Evolutionary conservation across 2,113 vertebrate genomes (phyloP), one percentile per base, ranked within the genome.

Genomic region (Prionailurus viverrinus): DNA sequence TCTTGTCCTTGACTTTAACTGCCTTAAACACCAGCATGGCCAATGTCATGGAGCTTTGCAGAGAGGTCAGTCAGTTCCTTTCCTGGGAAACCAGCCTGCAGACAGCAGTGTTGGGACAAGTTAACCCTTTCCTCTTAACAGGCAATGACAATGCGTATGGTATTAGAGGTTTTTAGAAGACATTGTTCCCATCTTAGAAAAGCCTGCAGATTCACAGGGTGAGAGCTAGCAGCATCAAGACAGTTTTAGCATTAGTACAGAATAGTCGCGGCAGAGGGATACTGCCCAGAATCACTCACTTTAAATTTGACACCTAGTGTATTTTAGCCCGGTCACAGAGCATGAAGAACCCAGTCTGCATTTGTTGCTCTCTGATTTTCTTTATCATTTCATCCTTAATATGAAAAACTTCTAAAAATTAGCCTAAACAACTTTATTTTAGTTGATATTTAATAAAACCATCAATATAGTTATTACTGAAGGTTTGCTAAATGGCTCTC

Each of bases 351-450:
- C n/a, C 58, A 63, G 45, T 55, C 23, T 68, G 8, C 6, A 63
- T 89, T 61, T 45, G 13, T 69, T 25, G 15, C 61, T 86, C 69
- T 90, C 68, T 74, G 80, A 76, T 95, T 90, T 84, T 53, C 51
- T 86, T 80, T 78, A 85, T 11, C 15, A 94, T 89, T 89, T 84
- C 33, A 53, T 31, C 58, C 53, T 85, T 78, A 71, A 76, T 39
- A 55, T 31, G 33, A 86, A 97, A 79, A 13, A 48, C 21, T 80
- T 91, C n/a, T 69, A 14, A 89, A 91, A 91, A 58, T 87, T n/a
- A 41, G 9, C 27, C 78, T 31, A 82, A 92, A 88, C 78, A 7
- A 66, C 0, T 12, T 88, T 58, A 33, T 53, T 97, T 89, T 21
- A 74, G 58, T 14, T 55, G 21, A 4, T 65, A 79, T 71, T 66